Evolutionary conservation across 2,113 vertebrate genomes (phyloP).

Genomic region (Actinemys pallida): DNA sequence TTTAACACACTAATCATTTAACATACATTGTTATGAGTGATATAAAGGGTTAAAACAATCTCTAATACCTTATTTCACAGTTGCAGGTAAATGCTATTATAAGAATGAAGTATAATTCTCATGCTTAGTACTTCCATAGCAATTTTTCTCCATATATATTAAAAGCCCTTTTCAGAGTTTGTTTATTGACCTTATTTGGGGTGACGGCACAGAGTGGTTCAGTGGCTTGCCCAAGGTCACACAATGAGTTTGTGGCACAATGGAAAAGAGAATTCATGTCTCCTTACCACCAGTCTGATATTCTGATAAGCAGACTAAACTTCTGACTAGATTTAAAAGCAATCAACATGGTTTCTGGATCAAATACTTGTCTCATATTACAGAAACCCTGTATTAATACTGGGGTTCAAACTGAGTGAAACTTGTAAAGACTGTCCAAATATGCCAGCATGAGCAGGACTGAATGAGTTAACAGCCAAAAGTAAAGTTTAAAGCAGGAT

Average conservation of each 20-base stretch:
- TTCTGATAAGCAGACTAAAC: background rate
- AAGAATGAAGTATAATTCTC: background rate
- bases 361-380: background rate
- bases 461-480: background rate
- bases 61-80: background rate
- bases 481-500: background rate
- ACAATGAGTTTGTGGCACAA: too few species aligned
- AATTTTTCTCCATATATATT: background rate
- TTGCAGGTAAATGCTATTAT: background rate
- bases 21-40: too few species aligned
- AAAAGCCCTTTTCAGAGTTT: background rate
- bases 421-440: background rate
- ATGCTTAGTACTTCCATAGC: background rate
- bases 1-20: background rate
- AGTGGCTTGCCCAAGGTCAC: background rate
- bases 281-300: background rate
- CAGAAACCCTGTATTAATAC: background rate
- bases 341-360: background rate
- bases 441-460: background rate
- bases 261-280: background rate
- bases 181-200: background rate
- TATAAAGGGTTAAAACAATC: background rate
- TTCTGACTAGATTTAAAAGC: background rate
- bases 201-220: background rate
- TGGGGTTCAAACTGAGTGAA: rapidly evolving